phyloP scores from a whole-genome alignment of 2,797 vertebrate genomes.

The Lepidocolaptes lacrymiger region DNA sequence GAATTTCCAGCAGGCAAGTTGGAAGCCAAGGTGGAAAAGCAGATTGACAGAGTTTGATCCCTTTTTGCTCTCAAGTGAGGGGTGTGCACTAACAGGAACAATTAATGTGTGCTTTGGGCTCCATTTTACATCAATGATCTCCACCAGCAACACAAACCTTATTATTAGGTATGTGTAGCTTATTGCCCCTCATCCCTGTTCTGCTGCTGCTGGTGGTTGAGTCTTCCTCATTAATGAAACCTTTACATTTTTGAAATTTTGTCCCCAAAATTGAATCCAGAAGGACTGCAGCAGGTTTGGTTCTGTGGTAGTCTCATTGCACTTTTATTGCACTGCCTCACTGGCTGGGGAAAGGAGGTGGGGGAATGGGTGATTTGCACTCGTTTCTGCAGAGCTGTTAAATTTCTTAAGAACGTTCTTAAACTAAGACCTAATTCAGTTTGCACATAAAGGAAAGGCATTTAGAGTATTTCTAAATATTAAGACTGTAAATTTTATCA shows the following conservation, averaged over 20 bases:
- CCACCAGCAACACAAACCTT: not conserved
- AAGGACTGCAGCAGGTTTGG: not conserved
- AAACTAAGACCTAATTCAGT: conserved; percentile 6
- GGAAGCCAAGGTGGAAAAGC: not conserved
- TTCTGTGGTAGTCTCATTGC: not conserved
- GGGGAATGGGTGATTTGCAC: not conserved
- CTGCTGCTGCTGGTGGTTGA: not conserved
- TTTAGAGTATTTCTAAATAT: not conserved
- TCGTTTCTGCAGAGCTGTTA: not conserved
- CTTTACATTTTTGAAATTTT: not conserved
- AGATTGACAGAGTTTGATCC: not conserved
- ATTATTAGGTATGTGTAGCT: not conserved
- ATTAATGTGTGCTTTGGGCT: not conserved
- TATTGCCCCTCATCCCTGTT: not conserved
- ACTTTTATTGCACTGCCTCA: not conserved
- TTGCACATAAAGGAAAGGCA: not conserved
- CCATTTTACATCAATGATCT: not conserved
- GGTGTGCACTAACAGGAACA: not conserved
- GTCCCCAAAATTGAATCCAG: not conserved
- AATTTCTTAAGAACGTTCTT: conserved; percentile 2
- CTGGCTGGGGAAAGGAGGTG: not conserved
- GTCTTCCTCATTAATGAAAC: not conserved
- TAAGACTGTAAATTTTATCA: not conserved
- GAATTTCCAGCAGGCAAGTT: not conserved
- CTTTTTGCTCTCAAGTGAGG: not conserved